phyloP scores from a whole-genome alignment of 2,888 invertebrate genomes.

The Cremastinae sp. region DNA sequence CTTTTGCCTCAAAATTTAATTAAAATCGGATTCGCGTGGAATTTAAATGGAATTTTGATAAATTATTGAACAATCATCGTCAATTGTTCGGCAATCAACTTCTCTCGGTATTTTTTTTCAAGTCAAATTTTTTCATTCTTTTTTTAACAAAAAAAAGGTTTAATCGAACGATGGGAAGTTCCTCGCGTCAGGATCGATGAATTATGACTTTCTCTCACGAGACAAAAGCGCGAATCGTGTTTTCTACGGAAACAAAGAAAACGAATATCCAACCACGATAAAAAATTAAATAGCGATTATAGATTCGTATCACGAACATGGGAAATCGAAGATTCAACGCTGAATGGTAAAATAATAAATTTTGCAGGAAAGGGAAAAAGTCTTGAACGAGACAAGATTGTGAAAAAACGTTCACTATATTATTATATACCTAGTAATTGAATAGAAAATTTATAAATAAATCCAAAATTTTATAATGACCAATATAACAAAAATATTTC shows the following conservation, averaged over 20 bases:
- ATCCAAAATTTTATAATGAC: no score
- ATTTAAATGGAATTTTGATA: no score
- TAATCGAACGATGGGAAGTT: not conserved
- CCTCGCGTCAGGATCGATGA: constrained; percentile 39
- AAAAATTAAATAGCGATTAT: constrained; percentile 1
- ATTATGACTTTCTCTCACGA: constrained; percentile 6
- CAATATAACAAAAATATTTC: no score
- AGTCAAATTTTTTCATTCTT: no score
- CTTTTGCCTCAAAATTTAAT: not conserved
- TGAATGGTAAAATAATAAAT: not conserved
- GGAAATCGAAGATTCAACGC: constrained; percentile 32
- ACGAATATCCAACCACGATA: not conserved
- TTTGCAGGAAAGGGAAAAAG: constrained; percentile 6
- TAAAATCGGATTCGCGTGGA: no score
- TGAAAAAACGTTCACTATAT: no score
- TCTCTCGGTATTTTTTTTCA: no score
- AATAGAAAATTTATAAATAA: no score
- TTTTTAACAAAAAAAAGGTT: no score
- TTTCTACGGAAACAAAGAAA: not conserved
- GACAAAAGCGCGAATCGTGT: not conserved
- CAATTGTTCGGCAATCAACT: no score
- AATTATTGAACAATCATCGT: no score
- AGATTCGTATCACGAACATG: constrained; percentile 35
- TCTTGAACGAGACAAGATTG: not conserved
- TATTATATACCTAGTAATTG: no score